These are phyloP conservation scores for Pecten maximus DNA, from an alignment of 2,888 invertebrate genomes.

Conservation along the genomic window DNA sequence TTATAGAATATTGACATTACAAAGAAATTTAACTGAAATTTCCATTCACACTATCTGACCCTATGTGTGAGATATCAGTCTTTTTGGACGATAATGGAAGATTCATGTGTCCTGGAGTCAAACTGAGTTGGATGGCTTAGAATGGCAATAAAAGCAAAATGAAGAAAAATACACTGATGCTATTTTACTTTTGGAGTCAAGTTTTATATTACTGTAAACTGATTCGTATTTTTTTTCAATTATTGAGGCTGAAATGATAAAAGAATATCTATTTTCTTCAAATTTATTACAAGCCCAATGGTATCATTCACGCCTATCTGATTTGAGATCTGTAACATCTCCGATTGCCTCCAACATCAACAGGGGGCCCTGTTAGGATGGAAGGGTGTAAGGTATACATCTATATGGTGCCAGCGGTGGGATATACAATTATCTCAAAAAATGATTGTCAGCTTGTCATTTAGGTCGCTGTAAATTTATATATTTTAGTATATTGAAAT, in stretches of 20 bases:
- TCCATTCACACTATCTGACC: neutral
- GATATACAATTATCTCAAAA: neutral
- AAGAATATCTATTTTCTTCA: slow-evolving; percentile 14
- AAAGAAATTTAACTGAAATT: neutral
- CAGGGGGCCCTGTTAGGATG: neutral
- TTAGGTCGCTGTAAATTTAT: neutral
- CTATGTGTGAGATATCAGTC: neutral
- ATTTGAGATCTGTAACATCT: neutral
- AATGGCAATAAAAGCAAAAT: neutral
- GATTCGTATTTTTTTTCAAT: slow-evolving; percentile 5
- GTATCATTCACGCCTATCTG: slow-evolving; percentile 6
- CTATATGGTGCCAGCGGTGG: neutral
- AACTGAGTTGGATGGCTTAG: neutral
- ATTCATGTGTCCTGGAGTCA: neutral
- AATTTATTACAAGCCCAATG: slow-evolving; percentile 29
- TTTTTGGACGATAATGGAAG: neutral
- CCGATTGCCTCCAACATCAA: neutral
- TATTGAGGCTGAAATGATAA: slow-evolving; percentile 2
- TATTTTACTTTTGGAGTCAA: neutral
- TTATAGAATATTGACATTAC: too few species aligned
- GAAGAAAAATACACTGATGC: neutral
- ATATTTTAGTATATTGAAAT: too few species aligned
- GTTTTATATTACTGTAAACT: neutral
- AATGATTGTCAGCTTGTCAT: neutral
- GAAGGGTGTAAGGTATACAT: neutral